phyloP scores from a whole-genome alignment of 2,888 invertebrate genomes.

The Cheilosia scutellata region DNA sequence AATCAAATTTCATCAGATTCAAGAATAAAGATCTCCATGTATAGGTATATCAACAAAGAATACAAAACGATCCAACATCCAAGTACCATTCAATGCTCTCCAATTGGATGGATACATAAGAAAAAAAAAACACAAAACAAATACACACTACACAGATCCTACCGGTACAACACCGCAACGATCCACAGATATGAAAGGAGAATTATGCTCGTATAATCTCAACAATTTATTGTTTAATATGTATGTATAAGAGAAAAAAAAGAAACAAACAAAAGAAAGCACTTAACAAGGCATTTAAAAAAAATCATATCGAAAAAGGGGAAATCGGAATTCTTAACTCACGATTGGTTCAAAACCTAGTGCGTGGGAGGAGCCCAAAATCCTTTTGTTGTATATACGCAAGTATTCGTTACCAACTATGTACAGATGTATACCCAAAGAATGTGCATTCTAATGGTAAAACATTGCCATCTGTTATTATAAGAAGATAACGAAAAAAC shows the following conservation, averaged over 20 bases:
- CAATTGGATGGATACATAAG: slow-evolving; percentile 31
- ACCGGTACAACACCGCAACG: slow-evolving; percentile 36
- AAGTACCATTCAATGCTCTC: slow-evolving; percentile 44
- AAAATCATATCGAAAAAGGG: slow-evolving; percentile 35
- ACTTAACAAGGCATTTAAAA: slow-evolving; percentile 47
- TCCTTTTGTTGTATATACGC: slow-evolving; percentile 53
- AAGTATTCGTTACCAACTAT: slow-evolving; percentile 27
- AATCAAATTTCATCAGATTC: slow-evolving; percentile 29
- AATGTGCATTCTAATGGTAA: slow-evolving; percentile 35
- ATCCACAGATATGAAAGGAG: slow-evolving; percentile 20
- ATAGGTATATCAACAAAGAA: not conserved
- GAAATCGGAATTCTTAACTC: slow-evolving; percentile 35
- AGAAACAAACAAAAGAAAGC: slow-evolving; percentile 50
- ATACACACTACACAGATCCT: slow-evolving; percentile 32
- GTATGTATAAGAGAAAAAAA: not conserved
- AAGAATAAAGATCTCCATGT: slow-evolving; percentile 10
- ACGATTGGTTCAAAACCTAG: slow-evolving; percentile 55
- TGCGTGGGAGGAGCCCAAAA: slow-evolving; percentile 70
- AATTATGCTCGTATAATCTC: slow-evolving; percentile 21
- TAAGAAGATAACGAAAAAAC: slow-evolving; percentile 2
- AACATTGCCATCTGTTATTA: slow-evolving; percentile 38
- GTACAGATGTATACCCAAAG: slow-evolving; percentile 33
- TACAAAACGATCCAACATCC: slow-evolving; percentile 13
- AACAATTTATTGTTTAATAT: slow-evolving; percentile 23
- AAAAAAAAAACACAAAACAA: slow-evolving; percentile 12